Conservation (phyloP, 1,140 invertebrate genomes). For the Leptopilina boulardi region DNA sequence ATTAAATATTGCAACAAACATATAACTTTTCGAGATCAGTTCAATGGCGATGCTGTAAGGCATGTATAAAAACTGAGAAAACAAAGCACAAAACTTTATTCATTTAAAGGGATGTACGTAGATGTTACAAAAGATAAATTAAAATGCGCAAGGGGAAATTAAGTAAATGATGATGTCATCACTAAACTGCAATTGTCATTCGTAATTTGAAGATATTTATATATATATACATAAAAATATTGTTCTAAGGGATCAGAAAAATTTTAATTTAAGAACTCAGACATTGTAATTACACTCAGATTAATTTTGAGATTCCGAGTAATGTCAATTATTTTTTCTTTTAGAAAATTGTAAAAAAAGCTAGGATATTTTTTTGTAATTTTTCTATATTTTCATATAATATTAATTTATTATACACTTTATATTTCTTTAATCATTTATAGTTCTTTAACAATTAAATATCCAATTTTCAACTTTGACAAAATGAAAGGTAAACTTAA, state of each 20-base stretch:
- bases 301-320: too few relatives aligned
- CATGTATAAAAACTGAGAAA: not conserved
- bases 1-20: not conserved
- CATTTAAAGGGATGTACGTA: not conserved
- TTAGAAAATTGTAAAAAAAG: too few relatives aligned
- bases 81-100: not conserved
- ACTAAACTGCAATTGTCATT: not conserved
- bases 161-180: slow-evolving; percentile 16
- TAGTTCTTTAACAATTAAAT: too few relatives aligned
- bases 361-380: too few relatives aligned
- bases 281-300: not conserved
- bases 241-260: not conserved
- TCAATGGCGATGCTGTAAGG: not conserved
- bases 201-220: not conserved
- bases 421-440: slow-evolving; percentile 26
- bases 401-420: slow-evolving; percentile 13
- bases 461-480: too few relatives aligned
- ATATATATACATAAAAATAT: too few relatives aligned
- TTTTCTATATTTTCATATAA: not conserved
- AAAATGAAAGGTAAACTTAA: too few relatives aligned
- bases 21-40: not conserved
- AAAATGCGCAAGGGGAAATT: not conserved
- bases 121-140: slow-evolving; percentile 3
- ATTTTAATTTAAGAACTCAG: not conserved
- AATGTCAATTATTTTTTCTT: too few relatives aligned